These are phyloP conservation scores for Chrysolina haemoptera DNA, from an alignment of 2,888 invertebrate species.

Conservation along the genomic window DNA sequence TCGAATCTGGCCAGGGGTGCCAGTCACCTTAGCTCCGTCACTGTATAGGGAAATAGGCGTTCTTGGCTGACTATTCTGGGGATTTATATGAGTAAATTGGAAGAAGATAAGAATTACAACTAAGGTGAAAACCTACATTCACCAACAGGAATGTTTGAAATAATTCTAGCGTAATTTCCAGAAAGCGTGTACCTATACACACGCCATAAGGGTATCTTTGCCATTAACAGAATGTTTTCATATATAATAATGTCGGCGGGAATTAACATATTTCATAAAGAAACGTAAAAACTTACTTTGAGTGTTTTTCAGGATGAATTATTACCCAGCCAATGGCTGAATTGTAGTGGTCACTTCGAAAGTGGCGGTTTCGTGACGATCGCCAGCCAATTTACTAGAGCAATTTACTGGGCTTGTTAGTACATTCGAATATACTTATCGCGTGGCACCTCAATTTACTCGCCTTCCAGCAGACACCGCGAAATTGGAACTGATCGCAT, in stretches of 20 bases:
- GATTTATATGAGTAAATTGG: no score
- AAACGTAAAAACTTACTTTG: not conserved
- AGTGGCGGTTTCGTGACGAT: slow-evolving; percentile 6
- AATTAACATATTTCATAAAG: not conserved
- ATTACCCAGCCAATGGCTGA: not conserved
- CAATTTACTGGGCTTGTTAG: not conserved
- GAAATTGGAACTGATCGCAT: not conserved
- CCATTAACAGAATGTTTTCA: not conserved
- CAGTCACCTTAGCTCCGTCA: no score
- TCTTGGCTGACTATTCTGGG: no score
- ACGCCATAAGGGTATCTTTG: slow-evolving; percentile 4
- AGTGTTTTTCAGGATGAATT: not conserved
- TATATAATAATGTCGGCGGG: not conserved
- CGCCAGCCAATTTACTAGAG: not conserved
- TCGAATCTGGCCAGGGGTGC: no score
- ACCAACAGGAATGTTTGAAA: not conserved
- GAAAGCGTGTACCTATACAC: not conserved
- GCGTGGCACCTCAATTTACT: slow-evolving; percentile 16
- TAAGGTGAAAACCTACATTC: no score
- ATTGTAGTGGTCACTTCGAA: slow-evolving; percentile 4
- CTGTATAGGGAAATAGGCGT: no score
- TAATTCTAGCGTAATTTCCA: not conserved
- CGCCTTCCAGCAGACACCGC: slow-evolving; percentile 10
- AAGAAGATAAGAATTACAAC: not conserved
- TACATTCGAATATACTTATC: slow-evolving; percentile 3